These are phyloP conservation scores for Rhopilema esculentum DNA, from an alignment of 30 jellyfish, hydroid and myxozoan species.

Conservation along the genomic window DNA sequence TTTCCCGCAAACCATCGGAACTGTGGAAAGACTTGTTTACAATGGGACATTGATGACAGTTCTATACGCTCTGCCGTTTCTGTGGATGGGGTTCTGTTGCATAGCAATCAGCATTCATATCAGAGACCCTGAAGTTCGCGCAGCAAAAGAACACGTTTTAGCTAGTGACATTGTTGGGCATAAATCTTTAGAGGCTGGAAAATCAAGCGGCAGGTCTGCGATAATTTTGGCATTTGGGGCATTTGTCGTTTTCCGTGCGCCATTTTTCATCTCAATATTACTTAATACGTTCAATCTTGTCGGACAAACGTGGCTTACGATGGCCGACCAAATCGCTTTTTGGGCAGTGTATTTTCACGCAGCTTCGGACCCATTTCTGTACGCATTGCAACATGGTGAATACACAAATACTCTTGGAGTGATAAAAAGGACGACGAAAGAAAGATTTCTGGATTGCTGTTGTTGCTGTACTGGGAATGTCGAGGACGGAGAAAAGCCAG, in stretches of 20 bases:
- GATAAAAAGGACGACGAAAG: slow-evolving; percentile 34
- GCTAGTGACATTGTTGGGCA: slow-evolving; percentile 64
- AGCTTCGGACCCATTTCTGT: slow-evolving; percentile 82
- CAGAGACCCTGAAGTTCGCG: slow-evolving; percentile 54
- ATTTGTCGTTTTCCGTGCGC: slow-evolving; percentile 54
- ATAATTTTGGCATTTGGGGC: slow-evolving; percentile 12
- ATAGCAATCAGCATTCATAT: slow-evolving; percentile 7
- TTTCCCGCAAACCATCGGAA: slow-evolving; percentile 7
- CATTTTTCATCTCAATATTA: slow-evolving; percentile 43
- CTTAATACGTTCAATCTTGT: slow-evolving; percentile 26
- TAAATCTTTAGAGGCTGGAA: slow-evolving; percentile 64
- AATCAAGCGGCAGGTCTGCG: slow-evolving; percentile 29
- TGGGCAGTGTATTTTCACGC: slow-evolving; percentile 84
- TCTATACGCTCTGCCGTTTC: slow-evolving; percentile 44
- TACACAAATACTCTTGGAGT: slow-evolving; percentile 40
- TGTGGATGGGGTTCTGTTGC: slow-evolving; percentile 39
- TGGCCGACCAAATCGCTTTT: slow-evolving; percentile 71
- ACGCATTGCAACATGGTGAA: slow-evolving; percentile 80
- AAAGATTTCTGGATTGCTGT: slow-evolving; percentile 35
- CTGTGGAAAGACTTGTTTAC: slow-evolving; percentile 30
- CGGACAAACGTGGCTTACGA: slow-evolving; percentile 45
- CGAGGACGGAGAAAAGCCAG: slow-evolving; percentile 39
- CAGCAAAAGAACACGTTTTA: slow-evolving; percentile 55
- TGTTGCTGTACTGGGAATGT: slow-evolving; percentile 42
- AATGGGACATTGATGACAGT: slow-evolving; percentile 38